These are phyloP conservation scores for Papilio glaucus DNA, from an alignment of 1,140 invertebrate genomes.

Conservation along the genomic window DNA sequence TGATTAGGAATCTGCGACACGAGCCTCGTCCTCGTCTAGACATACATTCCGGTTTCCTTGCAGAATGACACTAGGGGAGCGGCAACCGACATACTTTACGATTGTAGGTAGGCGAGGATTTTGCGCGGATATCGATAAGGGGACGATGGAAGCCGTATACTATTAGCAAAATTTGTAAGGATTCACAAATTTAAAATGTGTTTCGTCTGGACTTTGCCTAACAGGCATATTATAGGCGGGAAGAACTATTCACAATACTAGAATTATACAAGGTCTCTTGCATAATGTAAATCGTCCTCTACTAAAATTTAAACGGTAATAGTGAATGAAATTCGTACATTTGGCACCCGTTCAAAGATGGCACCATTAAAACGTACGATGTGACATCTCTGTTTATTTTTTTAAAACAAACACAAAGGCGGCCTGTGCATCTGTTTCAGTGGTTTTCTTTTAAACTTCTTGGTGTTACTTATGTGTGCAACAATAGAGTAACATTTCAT, in stretches of 20 bases:
- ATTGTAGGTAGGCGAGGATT: not conserved
- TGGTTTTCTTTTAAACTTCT: conserved; percentile 9
- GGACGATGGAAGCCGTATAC: not conserved
- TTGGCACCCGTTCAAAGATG: conserved; percentile 36
- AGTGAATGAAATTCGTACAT: conserved; percentile 33
- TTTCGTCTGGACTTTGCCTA: not conserved
- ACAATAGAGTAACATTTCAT: not conserved
- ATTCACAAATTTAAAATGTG: conserved; percentile 1
- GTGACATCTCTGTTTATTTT: conserved; percentile 30
- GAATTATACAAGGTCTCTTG: not conserved
- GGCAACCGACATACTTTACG: conserved; percentile 21
- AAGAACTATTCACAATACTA: not conserved
- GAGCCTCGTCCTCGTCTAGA: conserved; percentile 32
- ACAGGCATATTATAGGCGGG: not conserved
- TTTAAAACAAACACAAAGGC: conserved; percentile 24
- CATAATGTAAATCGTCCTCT: not conserved
- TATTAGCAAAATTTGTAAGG: conserved; percentile 8
- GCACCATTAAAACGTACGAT: conserved; percentile 10
- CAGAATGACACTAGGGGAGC: conserved; percentile 19
- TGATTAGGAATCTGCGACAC: conserved; percentile 28
- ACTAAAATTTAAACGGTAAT: too few relatives aligned
- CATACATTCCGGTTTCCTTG: conserved; percentile 29
- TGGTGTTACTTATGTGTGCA: not conserved
- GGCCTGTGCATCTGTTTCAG: conserved; percentile 15
- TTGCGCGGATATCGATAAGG: conserved; percentile 6